Evolutionary conservation across 37 sponge, comb jelly and placozoan species (phyloP), one percentile per base, ranked within the genome.

Genomic region (Mnemiopsis leidyi): DNA sequence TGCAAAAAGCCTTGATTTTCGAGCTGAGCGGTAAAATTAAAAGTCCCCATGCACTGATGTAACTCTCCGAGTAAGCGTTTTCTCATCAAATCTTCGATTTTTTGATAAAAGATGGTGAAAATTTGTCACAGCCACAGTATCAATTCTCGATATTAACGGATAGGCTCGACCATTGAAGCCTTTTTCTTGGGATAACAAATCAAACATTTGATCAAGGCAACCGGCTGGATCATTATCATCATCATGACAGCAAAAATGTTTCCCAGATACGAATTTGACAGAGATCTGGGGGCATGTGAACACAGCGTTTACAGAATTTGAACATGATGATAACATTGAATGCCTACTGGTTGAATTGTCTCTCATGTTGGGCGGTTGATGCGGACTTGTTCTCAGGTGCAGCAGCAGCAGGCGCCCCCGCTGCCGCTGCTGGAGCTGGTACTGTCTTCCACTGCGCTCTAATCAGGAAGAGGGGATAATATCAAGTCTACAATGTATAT

Each of bases 381-480:
- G 61, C 13, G 61, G 13, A 48, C 61, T 48, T 48, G 61, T 23
- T 71, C 3, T 71, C 73, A 71, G 21, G 73, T 7, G 20, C 73
- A 71, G 30, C 73, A 71, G 30, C 79, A 77, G 35, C 79, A 77
- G 36, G 32, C 26, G 33, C 79, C 26, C 79, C 35, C 32, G 79
- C 36, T 77, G 20, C 79, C 36, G 36, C 79, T 34, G 35, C 79
- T 32, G 26, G 79, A 77, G 33, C 79, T 77, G 32, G 35, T 31
- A 18, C 79, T 34, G 79, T 77, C 79, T 36, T 77, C 79, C 36
- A 77, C 79, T 5, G 79, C 79, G 79, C 79, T 77, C 79, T 77
- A 77, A 20, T 34, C 61, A 48, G 61, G 13, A 48, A 48, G 5
- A 48, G 61, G 61, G 61, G 61, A 48, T n/a, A n/a, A n/a, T 48